Evolutionary conservation across 2,113 vertebrate genomes (phyloP).

Genomic region (Sialia sialis): DNA sequence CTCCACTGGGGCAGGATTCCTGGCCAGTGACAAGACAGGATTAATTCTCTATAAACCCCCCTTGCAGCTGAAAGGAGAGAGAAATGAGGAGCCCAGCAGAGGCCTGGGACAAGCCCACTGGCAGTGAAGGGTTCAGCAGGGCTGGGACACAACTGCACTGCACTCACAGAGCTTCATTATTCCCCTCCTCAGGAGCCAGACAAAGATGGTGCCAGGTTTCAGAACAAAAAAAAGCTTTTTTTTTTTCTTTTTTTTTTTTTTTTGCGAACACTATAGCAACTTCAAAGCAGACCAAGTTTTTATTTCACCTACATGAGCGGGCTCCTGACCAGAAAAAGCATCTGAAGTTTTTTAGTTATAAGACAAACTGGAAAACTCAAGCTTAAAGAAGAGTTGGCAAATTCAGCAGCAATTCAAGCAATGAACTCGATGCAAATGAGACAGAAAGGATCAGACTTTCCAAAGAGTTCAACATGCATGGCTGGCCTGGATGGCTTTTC

Average conservation of each 20-base stretch:
- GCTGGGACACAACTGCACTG: neutral
- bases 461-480: neutral
- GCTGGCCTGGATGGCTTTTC: neutral
- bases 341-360: neutral
- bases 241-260: too few species aligned
- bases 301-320: neutral
- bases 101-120: neutral
- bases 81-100: neutral
- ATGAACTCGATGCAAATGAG: slow-evolving; percentile 1
- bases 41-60: neutral
- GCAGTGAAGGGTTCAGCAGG: neutral
- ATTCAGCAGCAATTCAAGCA: slow-evolving; percentile 6
- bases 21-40: neutral
- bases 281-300: slow-evolving; percentile 2
- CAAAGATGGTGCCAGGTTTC: neutral
- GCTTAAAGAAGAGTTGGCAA: neutral
- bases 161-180: neutral
- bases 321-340: slow-evolving; percentile 22
- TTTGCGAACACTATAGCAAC: neutral
- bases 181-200: neutral
- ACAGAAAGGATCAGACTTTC: neutral
- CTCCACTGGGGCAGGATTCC: neutral
- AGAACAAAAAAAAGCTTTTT: neutral
- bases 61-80: neutral
- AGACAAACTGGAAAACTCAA: neutral